Percentiles rank a stretch among this genome's conserved stretches.
Evolutionary conservation across 30 jellyfish, hydroid and myxozoan genomes (phyloP).

Genomic region (Mastigias papua): DNA sequence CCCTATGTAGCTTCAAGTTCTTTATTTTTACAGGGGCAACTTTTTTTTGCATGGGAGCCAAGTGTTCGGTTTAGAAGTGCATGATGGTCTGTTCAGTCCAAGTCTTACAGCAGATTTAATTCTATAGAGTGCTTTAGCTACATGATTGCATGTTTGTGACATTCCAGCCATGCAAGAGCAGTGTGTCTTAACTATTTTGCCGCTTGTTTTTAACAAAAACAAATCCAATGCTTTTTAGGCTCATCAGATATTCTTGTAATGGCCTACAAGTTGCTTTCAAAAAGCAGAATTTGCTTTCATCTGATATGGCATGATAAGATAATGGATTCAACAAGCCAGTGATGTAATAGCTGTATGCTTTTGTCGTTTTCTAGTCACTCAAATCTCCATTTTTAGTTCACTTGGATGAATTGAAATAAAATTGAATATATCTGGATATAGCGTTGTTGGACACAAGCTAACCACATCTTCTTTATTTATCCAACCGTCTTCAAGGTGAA

Average conservation of each 20-base stretch:
- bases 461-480: constrained; percentile 26
- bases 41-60: constrained; percentile 26
- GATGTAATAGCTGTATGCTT: no score
- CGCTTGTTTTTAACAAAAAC: constrained; percentile 6
- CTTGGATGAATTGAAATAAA: constrained; percentile 23
- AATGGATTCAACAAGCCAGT: constrained; percentile 14
- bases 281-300: neutral
- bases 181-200: constrained; percentile 7
- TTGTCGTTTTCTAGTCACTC: constrained; percentile 31
- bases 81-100: constrained; percentile 7
- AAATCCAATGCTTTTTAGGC: constrained; percentile 4
- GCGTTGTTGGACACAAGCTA: constrained; percentile 31
- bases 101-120: constrained; percentile 21
- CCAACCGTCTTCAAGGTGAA: neutral
- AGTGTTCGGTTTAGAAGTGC: constrained; percentile 12
- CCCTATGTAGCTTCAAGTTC: constrained; percentile 9
- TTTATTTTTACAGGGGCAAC: neutral
- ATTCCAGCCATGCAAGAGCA: neutral
- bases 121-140: constrained; percentile 4
- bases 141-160: neutral
- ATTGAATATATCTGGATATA: constrained; percentile 42
- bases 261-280: constrained; percentile 47
- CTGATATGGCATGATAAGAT: constrained; percentile 43
- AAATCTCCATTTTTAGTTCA: constrained; percentile 16
- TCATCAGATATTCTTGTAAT: constrained; percentile 8